Conservation (phyloP, 2,888 invertebrate species). For the Byasa hedistus region DNA sequence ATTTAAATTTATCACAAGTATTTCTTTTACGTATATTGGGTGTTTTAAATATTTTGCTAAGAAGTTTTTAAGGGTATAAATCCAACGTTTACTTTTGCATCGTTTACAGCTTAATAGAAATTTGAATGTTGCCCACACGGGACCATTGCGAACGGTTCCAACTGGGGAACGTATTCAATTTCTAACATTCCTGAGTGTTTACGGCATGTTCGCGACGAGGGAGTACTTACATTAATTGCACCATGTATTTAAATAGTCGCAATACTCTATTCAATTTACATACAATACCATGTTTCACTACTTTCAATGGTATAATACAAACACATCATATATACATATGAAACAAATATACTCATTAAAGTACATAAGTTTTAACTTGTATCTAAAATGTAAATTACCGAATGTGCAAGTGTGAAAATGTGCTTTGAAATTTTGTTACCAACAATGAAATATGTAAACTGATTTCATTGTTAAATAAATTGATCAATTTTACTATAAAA, state of each 20-base stretch:
- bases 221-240: conserved; percentile 21
- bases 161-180: conserved; percentile 23
- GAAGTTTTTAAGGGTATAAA: conserved; percentile 1
- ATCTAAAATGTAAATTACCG: too few relatives aligned
- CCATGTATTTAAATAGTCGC: conserved; percentile 3
- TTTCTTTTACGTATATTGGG: too few relatives aligned
- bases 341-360: too few relatives aligned
- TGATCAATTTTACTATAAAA: too few relatives aligned
- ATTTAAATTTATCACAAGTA: too few relatives aligned
- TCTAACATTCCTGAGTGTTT: conserved; percentile 14
- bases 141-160: conserved; percentile 3
- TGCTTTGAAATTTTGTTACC: too few relatives aligned
- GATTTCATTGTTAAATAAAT: too few relatives aligned
- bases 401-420: too few relatives aligned
- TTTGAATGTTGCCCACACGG: conserved; percentile 5
- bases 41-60: too few relatives aligned
- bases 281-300: not conserved
- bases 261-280: not conserved
- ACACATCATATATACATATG: not conserved
- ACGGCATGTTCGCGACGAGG: conserved; percentile 8
- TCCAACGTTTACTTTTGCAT: not conserved
- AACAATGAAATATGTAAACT: too few relatives aligned
- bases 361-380: too few relatives aligned
- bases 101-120: conserved; percentile 3
- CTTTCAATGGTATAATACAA: not conserved